These are phyloP conservation scores for Trichonephila clavipes DNA, from an alignment of 1,140 invertebrate species.

Conservation along the genomic window DNA sequence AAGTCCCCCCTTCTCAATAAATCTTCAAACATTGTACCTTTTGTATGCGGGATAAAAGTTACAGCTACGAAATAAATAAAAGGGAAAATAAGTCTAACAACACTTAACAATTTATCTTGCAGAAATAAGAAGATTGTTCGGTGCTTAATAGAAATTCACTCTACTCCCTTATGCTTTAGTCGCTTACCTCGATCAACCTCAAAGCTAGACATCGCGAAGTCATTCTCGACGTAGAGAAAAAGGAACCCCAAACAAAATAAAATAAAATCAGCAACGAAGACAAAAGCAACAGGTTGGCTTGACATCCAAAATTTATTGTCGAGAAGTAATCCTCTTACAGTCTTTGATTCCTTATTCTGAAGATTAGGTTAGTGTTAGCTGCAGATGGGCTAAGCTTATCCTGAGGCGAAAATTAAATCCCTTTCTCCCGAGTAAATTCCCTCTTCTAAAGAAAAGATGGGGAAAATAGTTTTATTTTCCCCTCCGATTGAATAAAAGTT, in stretches of 20 bases:
- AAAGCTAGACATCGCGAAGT: no score
- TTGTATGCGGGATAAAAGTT: not conserved
- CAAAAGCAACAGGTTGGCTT: constrained; percentile 37
- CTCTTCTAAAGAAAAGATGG: not conserved
- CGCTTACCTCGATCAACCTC: constrained; percentile 21
- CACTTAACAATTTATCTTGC: not conserved
- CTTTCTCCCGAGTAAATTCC: not conserved
- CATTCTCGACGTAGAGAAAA: not conserved
- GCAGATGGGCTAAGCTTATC: not conserved
- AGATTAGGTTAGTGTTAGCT: constrained; percentile 24
- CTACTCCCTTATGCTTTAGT: not conserved
- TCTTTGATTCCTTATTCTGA: constrained; percentile 46
- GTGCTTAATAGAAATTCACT: constrained; percentile 34
- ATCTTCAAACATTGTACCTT: no score
- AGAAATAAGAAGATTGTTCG: not conserved
- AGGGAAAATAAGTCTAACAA: not conserved
- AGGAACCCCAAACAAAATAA: not conserved
- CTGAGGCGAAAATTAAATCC: constrained; percentile 49
- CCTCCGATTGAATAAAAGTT: not conserved
- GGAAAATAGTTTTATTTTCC: not conserved
- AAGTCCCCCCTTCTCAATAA: no score
- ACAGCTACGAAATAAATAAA: not conserved
- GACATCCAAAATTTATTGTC: constrained; percentile 43
- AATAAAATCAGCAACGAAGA: not conserved
- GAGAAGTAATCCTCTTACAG: constrained; percentile 30